phyloP scores from a whole-genome alignment of 2,797 vertebrate species.

The Leucoraja ocellata region DNA sequence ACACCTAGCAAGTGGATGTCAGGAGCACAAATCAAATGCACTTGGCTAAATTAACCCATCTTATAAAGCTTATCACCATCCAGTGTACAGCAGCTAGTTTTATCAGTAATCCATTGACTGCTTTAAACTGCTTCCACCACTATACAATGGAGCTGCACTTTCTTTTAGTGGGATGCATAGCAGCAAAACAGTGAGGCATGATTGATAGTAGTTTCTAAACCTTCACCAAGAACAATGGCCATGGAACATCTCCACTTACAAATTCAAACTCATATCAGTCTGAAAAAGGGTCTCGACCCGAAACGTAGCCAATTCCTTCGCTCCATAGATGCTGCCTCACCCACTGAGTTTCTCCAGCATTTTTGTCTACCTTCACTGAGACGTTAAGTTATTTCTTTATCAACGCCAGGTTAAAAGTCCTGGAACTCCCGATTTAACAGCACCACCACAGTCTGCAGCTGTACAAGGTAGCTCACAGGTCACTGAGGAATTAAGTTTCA shows the following conservation, averaged over 20 bases:
- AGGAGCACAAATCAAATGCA: not conserved
- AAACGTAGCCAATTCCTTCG: too few species aligned
- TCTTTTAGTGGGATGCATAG: not conserved
- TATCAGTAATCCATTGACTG: not conserved
- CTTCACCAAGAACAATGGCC: not conserved
- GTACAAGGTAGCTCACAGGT: not conserved
- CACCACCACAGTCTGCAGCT: not conserved
- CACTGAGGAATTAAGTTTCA: not conserved
- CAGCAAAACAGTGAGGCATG: not conserved
- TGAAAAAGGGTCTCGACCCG: too few species aligned
- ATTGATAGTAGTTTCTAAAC: not conserved
- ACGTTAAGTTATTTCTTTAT: not conserved
- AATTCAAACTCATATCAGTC: not conserved
- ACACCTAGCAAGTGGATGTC: not conserved
- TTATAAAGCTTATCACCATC: not conserved
- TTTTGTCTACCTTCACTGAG: not conserved
- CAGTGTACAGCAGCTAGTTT: not conserved
- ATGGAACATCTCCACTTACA: not conserved
- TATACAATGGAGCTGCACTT: not conserved
- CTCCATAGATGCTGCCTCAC: too few species aligned
- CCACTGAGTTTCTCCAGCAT: too few species aligned
- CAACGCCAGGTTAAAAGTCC: not conserved
- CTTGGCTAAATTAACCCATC: not conserved
- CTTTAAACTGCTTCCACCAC: not conserved
- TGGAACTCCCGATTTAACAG: not conserved